phyloP scores from a whole-genome alignment of 2,888 invertebrate genomes.

The Seira ritae region DNA sequence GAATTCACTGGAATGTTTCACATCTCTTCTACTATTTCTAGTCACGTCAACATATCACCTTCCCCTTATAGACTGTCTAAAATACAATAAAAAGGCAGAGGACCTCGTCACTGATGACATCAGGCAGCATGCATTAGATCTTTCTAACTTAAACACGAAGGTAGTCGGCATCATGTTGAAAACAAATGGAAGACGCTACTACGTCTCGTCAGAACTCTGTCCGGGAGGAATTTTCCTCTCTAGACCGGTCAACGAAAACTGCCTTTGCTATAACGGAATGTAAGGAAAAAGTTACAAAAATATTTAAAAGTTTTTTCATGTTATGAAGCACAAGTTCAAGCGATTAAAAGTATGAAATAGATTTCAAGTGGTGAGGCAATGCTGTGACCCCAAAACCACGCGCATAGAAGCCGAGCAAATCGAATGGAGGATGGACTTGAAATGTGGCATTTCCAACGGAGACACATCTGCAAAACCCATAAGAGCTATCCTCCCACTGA shows the following conservation, averaged over 20 bases:
- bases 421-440: constrained; percentile 46
- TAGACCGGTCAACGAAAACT: constrained; percentile 48
- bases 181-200: constrained; percentile 40
- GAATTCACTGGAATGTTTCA: too few species aligned
- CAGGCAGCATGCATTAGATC: background rate
- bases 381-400: constrained; percentile 29
- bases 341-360: constrained; percentile 24
- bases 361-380: constrained; percentile 51
- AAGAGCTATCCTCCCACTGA: constrained; percentile 47
- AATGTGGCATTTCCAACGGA: constrained; percentile 34
- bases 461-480: constrained; percentile 25
- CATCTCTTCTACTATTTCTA: too few species aligned
- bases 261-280: constrained; percentile 61
- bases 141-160: constrained; percentile 17
- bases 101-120: too few species aligned
- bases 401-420: constrained; percentile 33
- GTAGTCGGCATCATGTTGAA: constrained; percentile 40
- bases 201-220: constrained; percentile 40
- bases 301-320: too few species aligned
- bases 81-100: too few species aligned
- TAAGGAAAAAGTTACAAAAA: constrained; percentile 13
- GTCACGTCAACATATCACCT: too few species aligned
- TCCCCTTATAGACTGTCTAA: too few species aligned
- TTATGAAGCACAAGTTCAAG: too few species aligned
- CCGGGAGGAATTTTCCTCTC: constrained; percentile 60